phyloP scores from a whole-genome alignment of 2,113 vertebrate genomes.

The Aptenodytes patagonicus region DNA sequence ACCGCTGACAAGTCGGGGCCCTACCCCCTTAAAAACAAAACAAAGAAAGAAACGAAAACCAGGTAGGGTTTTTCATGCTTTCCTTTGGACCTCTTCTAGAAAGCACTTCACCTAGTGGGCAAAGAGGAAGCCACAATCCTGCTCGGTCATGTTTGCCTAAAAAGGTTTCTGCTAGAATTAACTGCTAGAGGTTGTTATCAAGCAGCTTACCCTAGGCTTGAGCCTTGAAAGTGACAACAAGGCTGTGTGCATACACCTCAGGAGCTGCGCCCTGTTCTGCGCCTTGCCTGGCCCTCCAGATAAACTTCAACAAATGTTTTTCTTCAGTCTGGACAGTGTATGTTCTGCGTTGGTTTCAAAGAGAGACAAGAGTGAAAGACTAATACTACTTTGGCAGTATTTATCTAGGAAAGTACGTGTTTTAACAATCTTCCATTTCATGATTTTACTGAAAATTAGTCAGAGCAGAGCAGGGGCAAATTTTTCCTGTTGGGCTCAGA shows the following conservation, averaged over 20 bases:
- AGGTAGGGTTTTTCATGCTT: background rate
- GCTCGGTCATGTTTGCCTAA: background rate
- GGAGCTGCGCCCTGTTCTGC: background rate
- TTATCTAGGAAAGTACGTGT: background rate
- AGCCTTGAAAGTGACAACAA: background rate
- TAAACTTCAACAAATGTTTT: background rate
- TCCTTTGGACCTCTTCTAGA: background rate
- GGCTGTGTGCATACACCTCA: background rate
- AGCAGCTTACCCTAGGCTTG: background rate
- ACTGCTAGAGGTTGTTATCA: background rate
- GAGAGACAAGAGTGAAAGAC: background rate
- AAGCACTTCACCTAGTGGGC: background rate
- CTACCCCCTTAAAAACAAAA: background rate
- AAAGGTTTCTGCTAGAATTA: background rate
- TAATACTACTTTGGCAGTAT: background rate
- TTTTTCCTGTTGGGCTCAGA: background rate
- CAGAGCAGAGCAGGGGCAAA: background rate
- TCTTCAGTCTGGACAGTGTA: background rate
- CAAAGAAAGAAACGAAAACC: no score
- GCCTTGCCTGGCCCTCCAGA: background rate
- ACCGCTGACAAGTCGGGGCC: background rate
- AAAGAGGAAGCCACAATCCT: background rate
- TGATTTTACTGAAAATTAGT: background rate
- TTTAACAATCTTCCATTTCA: background rate
- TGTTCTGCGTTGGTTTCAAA: background rate